These are phyloP conservation scores for Rhea americana DNA, from an alignment of 2,113 vertebrate species.

Conservation along the genomic window DNA sequence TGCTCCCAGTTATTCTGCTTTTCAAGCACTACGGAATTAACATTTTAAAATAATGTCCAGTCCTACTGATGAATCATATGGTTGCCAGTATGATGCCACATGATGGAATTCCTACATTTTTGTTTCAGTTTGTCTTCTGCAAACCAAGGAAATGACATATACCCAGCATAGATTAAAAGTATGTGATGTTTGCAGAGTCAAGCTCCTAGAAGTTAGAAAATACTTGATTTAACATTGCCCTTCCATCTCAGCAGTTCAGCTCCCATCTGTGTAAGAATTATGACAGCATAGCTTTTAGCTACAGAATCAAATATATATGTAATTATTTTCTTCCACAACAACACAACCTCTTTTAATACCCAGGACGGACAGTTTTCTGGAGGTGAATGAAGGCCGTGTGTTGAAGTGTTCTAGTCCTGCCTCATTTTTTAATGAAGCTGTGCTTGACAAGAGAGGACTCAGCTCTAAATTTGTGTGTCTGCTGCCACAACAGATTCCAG, in stretches of 20 bases:
- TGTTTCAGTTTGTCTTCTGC: constrained; percentile 9
- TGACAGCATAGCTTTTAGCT: not conserved
- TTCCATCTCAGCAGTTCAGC: not conserved
- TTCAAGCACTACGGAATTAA: constrained; percentile 3
- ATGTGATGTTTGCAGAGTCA: not conserved
- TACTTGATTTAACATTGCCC: not conserved
- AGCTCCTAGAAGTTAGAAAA: not conserved
- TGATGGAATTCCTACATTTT: constrained; percentile 7
- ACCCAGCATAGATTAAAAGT: not conserved
- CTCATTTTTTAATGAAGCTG: not conserved
- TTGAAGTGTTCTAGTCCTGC: not conserved
- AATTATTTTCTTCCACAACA: not conserved
- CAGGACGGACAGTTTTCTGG: rapidly evolving
- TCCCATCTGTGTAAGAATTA: not conserved
- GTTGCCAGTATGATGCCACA: not conserved
- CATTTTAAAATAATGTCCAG: not conserved
- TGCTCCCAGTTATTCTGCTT: constrained; percentile 29
- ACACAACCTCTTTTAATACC: not conserved
- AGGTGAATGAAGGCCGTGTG: not conserved
- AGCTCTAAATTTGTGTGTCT: not conserved
- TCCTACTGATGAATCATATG: not conserved
- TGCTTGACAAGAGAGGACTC: not conserved
- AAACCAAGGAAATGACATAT: constrained; percentile 29
- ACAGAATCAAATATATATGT: not conserved
- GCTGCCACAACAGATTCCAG: not conserved